Percentiles rank a stretch among this genome's conserved stretches.
These are phyloP conservation scores for Heterotilapia buettikoferi DNA, from an alignment of 2,113 vertebrate species.

Conservation along the genomic window DNA sequence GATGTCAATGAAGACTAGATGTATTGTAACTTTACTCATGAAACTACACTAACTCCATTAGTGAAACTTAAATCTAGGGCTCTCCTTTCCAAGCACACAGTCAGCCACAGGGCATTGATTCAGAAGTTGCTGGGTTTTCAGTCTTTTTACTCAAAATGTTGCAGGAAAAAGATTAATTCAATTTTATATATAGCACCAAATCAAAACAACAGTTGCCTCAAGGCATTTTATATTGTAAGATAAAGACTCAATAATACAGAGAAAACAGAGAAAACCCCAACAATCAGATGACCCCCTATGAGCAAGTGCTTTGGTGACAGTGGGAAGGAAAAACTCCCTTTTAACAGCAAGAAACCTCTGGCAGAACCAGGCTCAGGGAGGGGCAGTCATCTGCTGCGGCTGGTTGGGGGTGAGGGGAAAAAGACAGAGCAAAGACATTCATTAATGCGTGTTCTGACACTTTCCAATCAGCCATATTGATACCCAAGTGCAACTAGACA, in stretches of 20 bases:
- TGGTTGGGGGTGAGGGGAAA: not conserved
- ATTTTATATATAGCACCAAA: not conserved
- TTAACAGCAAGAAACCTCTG: not conserved
- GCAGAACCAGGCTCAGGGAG: not conserved
- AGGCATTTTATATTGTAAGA: not conserved
- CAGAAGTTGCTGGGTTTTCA: not conserved
- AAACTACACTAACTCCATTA: not conserved
- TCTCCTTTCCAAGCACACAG: not conserved
- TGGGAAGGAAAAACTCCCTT: not conserved
- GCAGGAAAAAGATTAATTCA: not conserved
- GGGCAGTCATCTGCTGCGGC: not conserved
- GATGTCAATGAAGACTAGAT: not conserved
- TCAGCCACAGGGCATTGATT: not conserved
- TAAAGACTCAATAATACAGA: not conserved
- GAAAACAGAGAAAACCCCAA: not conserved
- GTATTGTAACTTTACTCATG: not conserved
- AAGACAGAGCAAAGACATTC: not conserved
- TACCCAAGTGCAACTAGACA: not conserved
- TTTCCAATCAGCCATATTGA: not conserved
- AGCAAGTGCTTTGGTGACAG: not conserved
- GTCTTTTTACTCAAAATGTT: not conserved
- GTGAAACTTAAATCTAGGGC: not conserved
- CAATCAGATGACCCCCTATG: not conserved
- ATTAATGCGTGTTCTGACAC: not conserved
- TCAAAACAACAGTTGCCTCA: not conserved